Percentiles rank a stretch among this genome's conserved stretches.
Evolutionary conservation across 2,888 invertebrate genomes (phyloP).

Genomic region (Luperina testacea): DNA sequence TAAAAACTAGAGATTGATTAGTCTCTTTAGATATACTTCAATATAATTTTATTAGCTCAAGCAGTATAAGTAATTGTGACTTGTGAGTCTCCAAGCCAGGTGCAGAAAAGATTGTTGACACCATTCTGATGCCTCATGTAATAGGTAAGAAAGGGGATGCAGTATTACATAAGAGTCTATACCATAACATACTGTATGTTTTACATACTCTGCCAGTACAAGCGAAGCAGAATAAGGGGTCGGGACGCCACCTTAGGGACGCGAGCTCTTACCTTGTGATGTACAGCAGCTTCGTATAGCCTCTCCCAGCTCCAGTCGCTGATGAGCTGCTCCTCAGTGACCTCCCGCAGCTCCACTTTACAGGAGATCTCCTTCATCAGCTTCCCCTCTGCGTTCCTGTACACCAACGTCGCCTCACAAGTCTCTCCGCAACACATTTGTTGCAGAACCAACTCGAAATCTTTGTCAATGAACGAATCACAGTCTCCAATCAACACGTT

Average conservation of each 20-base stretch:
- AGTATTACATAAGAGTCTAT: not conserved
- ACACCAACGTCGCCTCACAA: slow-evolving; percentile 80
- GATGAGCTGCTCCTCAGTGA: slow-evolving; percentile 86
- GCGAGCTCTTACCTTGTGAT: slow-evolving; percentile 83
- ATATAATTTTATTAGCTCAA: not conserved
- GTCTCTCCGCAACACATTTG: slow-evolving; percentile 89
- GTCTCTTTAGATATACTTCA: not conserved
- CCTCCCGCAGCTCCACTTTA: slow-evolving; percentile 82
- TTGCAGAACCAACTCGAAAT: slow-evolving; percentile 88
- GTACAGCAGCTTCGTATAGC: slow-evolving; percentile 85
- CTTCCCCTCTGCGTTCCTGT: slow-evolving; percentile 75
- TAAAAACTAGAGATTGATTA: not conserved
- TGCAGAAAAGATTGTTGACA: not conserved
- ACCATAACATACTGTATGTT: not conserved
- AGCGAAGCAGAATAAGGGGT: not conserved
- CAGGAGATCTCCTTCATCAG: slow-evolving; percentile 81
- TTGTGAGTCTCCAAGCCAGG: not conserved
- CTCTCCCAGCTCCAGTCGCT: slow-evolving; percentile 90
- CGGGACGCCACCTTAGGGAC: too few species aligned
- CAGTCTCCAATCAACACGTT: slow-evolving; percentile 87
- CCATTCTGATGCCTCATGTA: not conserved
- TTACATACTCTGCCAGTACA: not conserved
- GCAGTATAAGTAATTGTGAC: not conserved
- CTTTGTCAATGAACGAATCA: slow-evolving; percentile 86
- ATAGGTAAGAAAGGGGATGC: not conserved